Conservation (phyloP, 2,113 vertebrate species). For the Pomatorhinus ruficollis region DNA sequence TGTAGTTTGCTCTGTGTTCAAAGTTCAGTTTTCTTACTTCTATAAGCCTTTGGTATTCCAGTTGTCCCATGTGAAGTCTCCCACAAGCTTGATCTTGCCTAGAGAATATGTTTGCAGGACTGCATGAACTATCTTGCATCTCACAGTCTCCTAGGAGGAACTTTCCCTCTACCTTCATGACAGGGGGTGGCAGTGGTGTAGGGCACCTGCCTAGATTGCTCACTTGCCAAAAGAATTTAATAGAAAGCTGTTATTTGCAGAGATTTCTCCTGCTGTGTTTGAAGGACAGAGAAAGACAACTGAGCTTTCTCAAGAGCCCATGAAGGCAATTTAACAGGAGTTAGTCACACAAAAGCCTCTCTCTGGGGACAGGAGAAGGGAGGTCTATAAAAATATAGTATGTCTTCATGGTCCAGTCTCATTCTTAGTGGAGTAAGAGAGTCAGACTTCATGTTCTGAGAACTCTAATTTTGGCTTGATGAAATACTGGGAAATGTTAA, state of each 20-base stretch:
- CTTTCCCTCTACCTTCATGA: background rate
- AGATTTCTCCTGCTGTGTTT: background rate
- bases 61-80: background rate
- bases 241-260: background rate
- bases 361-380: background rate
- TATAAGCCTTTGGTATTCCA: background rate
- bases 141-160: background rate
- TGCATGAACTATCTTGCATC: background rate
- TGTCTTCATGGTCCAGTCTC: background rate
- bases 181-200: background rate
- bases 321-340: background rate
- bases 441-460: background rate
- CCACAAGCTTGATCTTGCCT: background rate
- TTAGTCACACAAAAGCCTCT: background rate
- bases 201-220: background rate
- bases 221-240: background rate
- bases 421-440: background rate
- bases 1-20: background rate
- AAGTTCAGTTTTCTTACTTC: background rate
- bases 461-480: constrained; percentile 31
- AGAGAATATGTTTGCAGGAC: background rate
- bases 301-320: background rate
- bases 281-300: background rate
- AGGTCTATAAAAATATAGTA: background rate
- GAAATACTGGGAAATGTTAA: background rate